Percentiles rank a stretch among this genome's conserved stretches.
These are phyloP conservation scores for Rhaphigaster nebulosa DNA, from an alignment of 2,888 invertebrate species.

Conservation along the genomic window DNA sequence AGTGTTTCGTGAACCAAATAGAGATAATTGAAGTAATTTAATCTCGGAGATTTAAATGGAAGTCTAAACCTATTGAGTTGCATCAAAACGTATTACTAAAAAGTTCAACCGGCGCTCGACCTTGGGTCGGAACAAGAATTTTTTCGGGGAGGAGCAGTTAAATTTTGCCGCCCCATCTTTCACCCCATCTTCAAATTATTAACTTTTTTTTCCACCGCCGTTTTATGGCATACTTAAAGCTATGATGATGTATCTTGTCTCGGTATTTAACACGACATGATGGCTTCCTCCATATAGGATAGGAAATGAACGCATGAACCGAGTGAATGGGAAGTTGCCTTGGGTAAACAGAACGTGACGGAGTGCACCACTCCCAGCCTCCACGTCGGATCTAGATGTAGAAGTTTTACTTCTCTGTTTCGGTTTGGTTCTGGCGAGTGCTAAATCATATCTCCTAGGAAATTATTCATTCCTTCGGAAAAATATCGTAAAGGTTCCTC, in stretches of 20 bases:
- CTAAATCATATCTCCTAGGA: neutral
- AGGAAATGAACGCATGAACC: slow-evolving; percentile 42
- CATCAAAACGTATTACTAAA: no score
- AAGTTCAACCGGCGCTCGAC: no score
- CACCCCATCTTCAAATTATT: no score
- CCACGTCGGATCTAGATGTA: neutral
- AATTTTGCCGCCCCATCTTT: no score
- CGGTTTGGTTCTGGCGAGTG: neutral
- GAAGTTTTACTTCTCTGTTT: neutral
- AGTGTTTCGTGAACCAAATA: no score
- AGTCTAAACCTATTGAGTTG: no score
- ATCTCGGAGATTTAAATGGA: no score
- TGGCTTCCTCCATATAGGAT: slow-evolving; percentile 28
- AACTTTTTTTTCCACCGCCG: neutral
- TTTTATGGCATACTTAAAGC: neutral
- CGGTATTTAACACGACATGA: neutral
- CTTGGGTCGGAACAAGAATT: no score
- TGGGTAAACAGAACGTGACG: slow-evolving; percentile 39
- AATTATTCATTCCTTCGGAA: neutral
- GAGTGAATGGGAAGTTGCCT: slow-evolving; percentile 41
- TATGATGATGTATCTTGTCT: neutral
- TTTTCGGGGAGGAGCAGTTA: no score
- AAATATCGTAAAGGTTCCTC: neutral
- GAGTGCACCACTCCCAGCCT: slow-evolving; percentile 24
- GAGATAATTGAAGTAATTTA: no score